phyloP scores from a whole-genome alignment of 2,797 vertebrate species.

The Eutrigla gurnardus region DNA sequence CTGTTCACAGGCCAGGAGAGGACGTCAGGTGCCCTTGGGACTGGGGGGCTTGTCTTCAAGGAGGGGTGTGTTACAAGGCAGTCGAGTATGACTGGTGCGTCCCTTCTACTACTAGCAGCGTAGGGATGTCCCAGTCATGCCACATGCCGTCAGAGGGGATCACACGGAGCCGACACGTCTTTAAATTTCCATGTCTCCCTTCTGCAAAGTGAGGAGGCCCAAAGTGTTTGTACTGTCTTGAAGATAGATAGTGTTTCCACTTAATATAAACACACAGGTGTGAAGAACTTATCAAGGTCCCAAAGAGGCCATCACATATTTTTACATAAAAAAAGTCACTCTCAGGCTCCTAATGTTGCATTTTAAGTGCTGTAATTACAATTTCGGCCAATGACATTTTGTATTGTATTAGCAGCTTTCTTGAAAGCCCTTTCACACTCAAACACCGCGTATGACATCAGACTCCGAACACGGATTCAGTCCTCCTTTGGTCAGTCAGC shows the following conservation, averaged over 20 bases:
- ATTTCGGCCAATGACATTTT: not conserved
- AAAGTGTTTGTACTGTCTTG: conserved; percentile 29
- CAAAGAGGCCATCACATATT: not conserved
- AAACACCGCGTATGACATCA: not conserved
- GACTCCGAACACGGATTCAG: not conserved
- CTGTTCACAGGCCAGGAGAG: conserved; percentile 56
- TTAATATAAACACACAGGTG: conserved; percentile 47
- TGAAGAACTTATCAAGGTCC: conserved; percentile 39
- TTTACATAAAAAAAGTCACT: conserved; percentile 1
- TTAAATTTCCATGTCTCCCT: conserved; percentile 45
- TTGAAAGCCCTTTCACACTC: conserved; percentile 12
- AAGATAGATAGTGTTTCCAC: conserved; percentile 49
- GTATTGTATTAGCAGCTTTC: not conserved
- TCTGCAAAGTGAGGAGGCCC: conserved; percentile 31
- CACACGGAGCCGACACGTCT: conserved; percentile 35
- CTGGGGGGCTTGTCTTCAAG: conserved; percentile 48
- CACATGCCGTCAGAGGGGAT: conserved; percentile 44
- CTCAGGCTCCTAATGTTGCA: not conserved
- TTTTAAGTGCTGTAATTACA: not conserved
- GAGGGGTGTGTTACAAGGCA: conserved; percentile 13
- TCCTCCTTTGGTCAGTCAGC: not conserved
- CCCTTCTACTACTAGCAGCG: conserved; percentile 40
- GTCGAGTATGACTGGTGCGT: conserved; percentile 47
- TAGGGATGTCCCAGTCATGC: conserved; percentile 73
- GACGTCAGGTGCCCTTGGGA: conserved; percentile 67